Percentiles rank a stretch among this genome's conserved stretches.
Conservation (phyloP, 92 coral and sea anemone species). For the Porites lobata region DNA sequence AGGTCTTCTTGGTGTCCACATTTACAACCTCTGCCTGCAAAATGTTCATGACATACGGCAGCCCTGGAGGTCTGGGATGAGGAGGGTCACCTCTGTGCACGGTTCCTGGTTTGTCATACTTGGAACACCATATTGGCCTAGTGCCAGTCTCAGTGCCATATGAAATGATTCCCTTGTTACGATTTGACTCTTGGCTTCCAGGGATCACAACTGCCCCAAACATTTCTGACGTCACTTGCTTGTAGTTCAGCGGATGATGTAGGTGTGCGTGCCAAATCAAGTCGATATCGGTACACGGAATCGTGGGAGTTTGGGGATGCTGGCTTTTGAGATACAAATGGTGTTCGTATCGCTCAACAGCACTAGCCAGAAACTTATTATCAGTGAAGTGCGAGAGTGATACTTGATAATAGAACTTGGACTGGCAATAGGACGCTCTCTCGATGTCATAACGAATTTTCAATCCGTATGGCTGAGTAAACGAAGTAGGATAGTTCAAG, state of each 20-base stretch:
- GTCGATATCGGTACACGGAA: slow-evolving; percentile 65
- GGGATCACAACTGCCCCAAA: slow-evolving; percentile 34
- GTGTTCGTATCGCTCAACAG: slow-evolving; percentile 38
- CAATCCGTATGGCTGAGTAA: neutral
- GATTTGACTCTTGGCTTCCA: slow-evolving; percentile 42
- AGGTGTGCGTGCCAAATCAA: slow-evolving; percentile 72
- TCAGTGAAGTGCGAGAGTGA: slow-evolving; percentile 52
- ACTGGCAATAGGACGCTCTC: slow-evolving; percentile 39
- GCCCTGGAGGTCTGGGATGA: slow-evolving; percentile 26
- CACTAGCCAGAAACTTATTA: slow-evolving; percentile 19
- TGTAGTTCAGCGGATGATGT: slow-evolving; percentile 56
- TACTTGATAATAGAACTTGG: slow-evolving; percentile 58
- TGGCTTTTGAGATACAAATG: slow-evolving; percentile 22
- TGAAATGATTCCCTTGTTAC: slow-evolving; percentile 38
- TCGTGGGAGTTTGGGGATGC: slow-evolving; percentile 42
- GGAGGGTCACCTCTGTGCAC: slow-evolving; percentile 71
- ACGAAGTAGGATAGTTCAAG: slow-evolving; percentile 42
- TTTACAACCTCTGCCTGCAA: slow-evolving; percentile 17
- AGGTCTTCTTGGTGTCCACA: slow-evolving; percentile 40
- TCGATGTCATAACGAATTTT: slow-evolving; percentile 44
- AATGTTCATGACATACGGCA: slow-evolving; percentile 18
- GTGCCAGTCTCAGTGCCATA: slow-evolving; percentile 45
- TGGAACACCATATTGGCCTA: slow-evolving; percentile 31
- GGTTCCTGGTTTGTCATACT: slow-evolving; percentile 45
- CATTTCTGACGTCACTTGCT: slow-evolving; percentile 33